Base-by-base conservation (phyloP, 2,888 invertebrate genomes). In the Dryadula phaetusa region DNA sequence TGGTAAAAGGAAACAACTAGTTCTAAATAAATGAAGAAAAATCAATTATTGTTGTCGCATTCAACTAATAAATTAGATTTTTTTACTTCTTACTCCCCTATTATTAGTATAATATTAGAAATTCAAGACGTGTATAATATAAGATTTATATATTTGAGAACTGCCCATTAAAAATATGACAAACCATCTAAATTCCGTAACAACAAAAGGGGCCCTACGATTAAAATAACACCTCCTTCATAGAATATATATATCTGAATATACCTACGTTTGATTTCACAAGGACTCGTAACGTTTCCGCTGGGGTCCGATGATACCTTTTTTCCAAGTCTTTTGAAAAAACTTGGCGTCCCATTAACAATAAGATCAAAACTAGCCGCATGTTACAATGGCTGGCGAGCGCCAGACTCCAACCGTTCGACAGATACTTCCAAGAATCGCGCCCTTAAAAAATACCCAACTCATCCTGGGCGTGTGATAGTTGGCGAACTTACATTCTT, bases 281-380 rank as follows among this genome's bases (percentile, higher is more conserved):
- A 90, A 88, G 90, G 89, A 87, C 83, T 87, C 88, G 86, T 90
- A 90, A 91, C 90, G 90, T 92, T 92, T 92, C 92, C 92, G 92
- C 85, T 88, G 91, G 90, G 91, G 84, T 86, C 87, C 85, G 87
- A 86, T 86, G 89, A 87, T 90, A 88, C 90, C 73, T 78, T 78
- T 92, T 92, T 91, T 90, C 90, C 82, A 84, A 82, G 82, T 78
- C 78, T 74, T 79, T 84, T 85, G 85, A 92, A 92, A 92, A 92
- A 92, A 90, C 88, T 85, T 90, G 87, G 90, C 90, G 90, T 91
- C 91, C 91, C 90, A 91, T 90, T 92, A 92, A 92, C 77, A 92
- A 92, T 92, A 90, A 91, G 89, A 92, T 92, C 92, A 92, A 92
- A 92, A 92, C 90, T 90, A 89, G 90, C 92, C 91, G 89, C 92